Base-by-base conservation (phyloP, 2,113 vertebrate species). In the Catharus fuscescens region DNA sequence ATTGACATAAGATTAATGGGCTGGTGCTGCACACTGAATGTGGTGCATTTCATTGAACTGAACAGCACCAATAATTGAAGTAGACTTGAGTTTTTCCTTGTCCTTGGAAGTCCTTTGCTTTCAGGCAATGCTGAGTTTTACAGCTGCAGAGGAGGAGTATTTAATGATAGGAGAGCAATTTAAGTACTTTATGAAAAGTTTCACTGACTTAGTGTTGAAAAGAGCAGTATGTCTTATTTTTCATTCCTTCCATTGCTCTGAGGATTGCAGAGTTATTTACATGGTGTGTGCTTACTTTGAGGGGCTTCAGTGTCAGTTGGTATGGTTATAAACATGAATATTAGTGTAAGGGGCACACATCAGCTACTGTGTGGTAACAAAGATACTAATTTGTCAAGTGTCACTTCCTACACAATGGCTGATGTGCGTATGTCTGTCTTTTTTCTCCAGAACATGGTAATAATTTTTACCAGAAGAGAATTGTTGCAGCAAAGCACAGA, bases 31-130 rank as follows among this genome's bases (percentile, higher is more conserved):
- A 36, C 17, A 13, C 50, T 21, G 52, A 65, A 25, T 85, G 14
- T 50, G 52, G 19, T 87, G 13, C 21, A 18, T 89, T 67, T 89
- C 25, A 48, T 26, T 89, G 38, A 79, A 61, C 40, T 84, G 69
- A 78, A 23, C 31, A 73, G 66, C 28, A 60, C 28, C 16, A 53
- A 38, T 47, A 76, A 64, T 31, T 81, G 56, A 93, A 79, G 10
- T 29, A 74, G 73, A n/a, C 18, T 70, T 87, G 47, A 93, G 38
- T 53, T 93, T 71, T 73, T 90, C 20, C 18, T 85, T 59, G 50
- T 92, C 72, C 77, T 80, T 87, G 73, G 31, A 91, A 81, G 69
- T 84, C 47, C 31, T 94, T 94, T 85, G 23, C 40, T 86, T 91
- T 82, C 53, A 62, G 88, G 66, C 20, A 65, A 2, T 24, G 16